phyloP scores from a whole-genome alignment of 2,888 invertebrate species.

The Thecocarcelia acutangulata region DNA sequence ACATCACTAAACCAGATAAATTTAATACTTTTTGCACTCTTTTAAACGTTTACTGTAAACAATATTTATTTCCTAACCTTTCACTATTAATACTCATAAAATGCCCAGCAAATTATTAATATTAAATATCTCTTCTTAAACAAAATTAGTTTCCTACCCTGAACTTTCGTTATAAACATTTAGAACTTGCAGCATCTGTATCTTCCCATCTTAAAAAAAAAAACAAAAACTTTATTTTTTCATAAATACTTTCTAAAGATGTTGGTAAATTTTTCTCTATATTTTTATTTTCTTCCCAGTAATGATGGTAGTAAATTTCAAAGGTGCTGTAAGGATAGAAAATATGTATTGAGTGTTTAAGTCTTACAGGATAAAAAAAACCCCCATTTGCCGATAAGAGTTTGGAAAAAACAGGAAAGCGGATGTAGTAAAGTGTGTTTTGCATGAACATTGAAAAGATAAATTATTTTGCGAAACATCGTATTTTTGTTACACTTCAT shows the following conservation, averaged over 20 bases:
- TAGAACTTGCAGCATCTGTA: constrained; percentile 41
- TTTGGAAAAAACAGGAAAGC: constrained; percentile 32
- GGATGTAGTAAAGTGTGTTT: constrained; percentile 25
- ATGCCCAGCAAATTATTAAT: background rate
- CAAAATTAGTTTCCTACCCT: constrained; percentile 15
- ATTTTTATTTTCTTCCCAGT: background rate
- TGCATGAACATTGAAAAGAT: constrained; percentile 9
- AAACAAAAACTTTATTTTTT: background rate
- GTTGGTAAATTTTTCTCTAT: constrained; percentile 8
- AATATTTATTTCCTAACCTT: background rate
- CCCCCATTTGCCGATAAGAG: constrained; percentile 28
- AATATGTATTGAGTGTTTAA: constrained; percentile 41
- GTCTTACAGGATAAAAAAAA: constrained; percentile 20
- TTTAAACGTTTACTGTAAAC: background rate
- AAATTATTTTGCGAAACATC: background rate
- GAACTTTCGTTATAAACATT: constrained; percentile 15
- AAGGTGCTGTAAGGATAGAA: constrained; percentile 4
- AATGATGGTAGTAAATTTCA: constrained; percentile 31
- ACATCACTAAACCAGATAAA: too few species aligned
- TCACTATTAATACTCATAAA: background rate
- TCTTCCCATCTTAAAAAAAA: too few species aligned
- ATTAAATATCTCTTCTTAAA: constrained; percentile 4
- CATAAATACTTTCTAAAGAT: constrained; percentile 17
- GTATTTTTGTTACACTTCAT: background rate
- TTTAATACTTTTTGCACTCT: too few species aligned